These are phyloP conservation scores for Apamea anceps DNA, from an alignment of 2,888 invertebrate genomes.

Conservation along the genomic window DNA sequence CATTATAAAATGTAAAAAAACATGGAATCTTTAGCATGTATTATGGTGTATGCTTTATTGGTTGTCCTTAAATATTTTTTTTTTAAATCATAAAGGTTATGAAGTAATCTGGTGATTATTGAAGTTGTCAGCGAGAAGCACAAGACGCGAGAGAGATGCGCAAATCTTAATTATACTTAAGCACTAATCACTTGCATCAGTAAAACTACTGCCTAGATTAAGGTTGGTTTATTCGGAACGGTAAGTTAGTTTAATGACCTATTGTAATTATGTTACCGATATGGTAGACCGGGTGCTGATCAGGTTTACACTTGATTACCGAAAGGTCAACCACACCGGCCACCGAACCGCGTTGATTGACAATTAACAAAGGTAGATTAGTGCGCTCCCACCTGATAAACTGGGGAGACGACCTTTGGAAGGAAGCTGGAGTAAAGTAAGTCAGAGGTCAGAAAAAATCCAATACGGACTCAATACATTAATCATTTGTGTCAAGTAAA, in stretches of 20 bases:
- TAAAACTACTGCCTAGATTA: background rate
- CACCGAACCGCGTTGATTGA: constrained; percentile 34
- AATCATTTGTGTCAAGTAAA: no score
- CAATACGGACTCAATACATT: no score
- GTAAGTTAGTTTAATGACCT: background rate
- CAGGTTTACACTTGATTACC: constrained; percentile 6
- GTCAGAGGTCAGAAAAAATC: no score
- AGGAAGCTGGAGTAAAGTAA: background rate
- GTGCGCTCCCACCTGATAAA: background rate
- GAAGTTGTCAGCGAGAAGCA: no score
- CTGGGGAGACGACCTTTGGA: background rate
- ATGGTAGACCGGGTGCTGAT: background rate
- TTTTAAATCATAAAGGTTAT: no score
- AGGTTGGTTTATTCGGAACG: background rate
- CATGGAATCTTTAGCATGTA: no score
- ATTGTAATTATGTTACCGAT: constrained; percentile 4
- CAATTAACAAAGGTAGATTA: constrained; percentile 21
- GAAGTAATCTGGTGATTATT: no score
- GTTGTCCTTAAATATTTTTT: no score
- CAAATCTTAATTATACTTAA: background rate
- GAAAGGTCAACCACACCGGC: constrained; percentile 18
- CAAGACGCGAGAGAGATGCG: no score
- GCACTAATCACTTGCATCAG: background rate
- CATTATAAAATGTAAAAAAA: no score
- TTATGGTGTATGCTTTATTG: no score